Conservation (phyloP, 1,140 invertebrate genomes). For the Drosophila funebris region DNA sequence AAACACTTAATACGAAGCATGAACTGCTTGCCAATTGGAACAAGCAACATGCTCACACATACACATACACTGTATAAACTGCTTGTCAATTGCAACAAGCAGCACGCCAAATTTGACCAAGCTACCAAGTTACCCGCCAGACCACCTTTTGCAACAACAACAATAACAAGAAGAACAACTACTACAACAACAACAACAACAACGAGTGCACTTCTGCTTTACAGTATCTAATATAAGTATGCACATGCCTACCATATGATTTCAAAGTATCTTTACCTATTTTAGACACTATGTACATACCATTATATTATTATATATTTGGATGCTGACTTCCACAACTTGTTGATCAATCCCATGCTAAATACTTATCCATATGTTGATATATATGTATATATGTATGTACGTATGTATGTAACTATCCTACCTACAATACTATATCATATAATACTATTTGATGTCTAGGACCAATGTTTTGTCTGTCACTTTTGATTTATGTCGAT, state of each 20-base stretch:
- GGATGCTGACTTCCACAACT: constrained; percentile 67
- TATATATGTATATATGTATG: constrained; percentile 11
- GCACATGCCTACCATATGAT: constrained; percentile 1
- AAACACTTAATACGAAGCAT: background rate
- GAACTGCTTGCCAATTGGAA: background rate
- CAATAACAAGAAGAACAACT: background rate
- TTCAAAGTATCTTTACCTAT: background rate
- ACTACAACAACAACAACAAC: constrained; percentile 4
- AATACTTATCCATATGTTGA: constrained; percentile 17
- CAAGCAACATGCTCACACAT: background rate
- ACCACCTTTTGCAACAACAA: constrained; percentile 46
- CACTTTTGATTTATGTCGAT: constrained; percentile 50
- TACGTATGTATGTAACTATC: background rate
- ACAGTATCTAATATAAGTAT: constrained; percentile 16
- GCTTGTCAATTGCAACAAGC: constrained; percentile 6
- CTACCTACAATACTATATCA: background rate
- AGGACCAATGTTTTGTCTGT: constrained; percentile 53
- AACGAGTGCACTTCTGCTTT: constrained; percentile 47
- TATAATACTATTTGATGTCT: constrained; percentile 43
- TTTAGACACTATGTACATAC: constrained; percentile 30
- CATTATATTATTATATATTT: constrained; percentile 47
- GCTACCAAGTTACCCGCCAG: constrained; percentile 71
- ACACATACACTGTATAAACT: background rate
- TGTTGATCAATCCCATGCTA: constrained; percentile 57
- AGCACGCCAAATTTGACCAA: constrained; percentile 65